Conservation (phyloP, 2,797 vertebrate genomes). For the Anguilla marmorata region DNA sequence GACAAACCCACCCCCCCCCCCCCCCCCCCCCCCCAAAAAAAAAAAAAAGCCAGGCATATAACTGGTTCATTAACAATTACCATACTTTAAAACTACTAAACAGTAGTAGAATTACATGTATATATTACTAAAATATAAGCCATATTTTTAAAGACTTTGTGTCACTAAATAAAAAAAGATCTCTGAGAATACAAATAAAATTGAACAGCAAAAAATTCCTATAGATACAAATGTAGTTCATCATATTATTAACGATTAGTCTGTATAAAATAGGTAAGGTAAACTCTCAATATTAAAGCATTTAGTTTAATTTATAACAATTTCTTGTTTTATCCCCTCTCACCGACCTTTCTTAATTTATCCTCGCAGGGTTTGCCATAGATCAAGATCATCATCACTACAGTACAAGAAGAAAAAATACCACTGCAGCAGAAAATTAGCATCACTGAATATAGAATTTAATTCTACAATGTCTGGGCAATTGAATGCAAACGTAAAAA, state of each 20-base stretch:
- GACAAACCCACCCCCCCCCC: no score
- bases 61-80: neutral
- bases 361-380: neutral
- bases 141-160: no score
- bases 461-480: neutral
- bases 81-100: neutral
- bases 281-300: neutral
- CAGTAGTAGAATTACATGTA: no score
- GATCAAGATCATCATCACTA: neutral
- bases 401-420: neutral
- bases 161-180: neutral
- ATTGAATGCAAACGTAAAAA: neutral
- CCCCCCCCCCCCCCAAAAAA: neutral
- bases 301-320: neutral
- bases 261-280: neutral
- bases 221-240: neutral
- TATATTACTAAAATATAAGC: no score
- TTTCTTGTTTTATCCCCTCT: neutral
- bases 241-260: neutral
- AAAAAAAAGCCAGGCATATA: neutral
- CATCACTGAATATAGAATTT: neutral
- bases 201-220: neutral
- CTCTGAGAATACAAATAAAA: neutral
- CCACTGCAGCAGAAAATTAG: neutral
- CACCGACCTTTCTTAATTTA: neutral